Evolutionary conservation across 2,113 vertebrate species (phyloP).

Genomic region (Sander lucioperca): DNA sequence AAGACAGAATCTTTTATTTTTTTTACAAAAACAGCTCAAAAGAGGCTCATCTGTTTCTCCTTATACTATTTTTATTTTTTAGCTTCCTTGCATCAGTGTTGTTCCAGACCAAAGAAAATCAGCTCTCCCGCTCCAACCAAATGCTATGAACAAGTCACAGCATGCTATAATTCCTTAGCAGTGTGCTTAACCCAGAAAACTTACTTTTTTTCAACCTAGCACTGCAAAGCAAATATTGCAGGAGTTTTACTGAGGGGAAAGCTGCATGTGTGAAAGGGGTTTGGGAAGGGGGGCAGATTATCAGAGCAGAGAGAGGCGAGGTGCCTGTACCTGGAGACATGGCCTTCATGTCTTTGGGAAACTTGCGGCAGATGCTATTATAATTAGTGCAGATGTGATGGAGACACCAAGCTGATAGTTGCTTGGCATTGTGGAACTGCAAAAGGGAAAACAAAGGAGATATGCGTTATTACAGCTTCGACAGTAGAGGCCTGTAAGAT

Average conservation of each 20-base stretch:
- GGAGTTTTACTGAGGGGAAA: background rate
- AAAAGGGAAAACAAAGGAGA: constrained; percentile 20
- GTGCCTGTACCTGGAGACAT: constrained; percentile 87
- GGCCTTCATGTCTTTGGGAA: constrained; percentile 92
- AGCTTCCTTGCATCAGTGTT: background rate
- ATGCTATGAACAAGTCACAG: constrained; percentile 29
- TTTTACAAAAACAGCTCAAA: background rate
- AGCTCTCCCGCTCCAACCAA: constrained; percentile 29
- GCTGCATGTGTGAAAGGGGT: background rate
- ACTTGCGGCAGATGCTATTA: constrained; percentile 92
- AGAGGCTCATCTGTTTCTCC: background rate
- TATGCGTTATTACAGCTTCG: constrained; percentile 1
- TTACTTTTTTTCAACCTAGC: background rate
- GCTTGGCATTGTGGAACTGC: constrained; percentile 91
- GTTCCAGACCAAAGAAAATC: background rate
- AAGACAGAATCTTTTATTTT: background rate
- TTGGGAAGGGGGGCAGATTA: background rate
- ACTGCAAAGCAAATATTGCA: background rate
- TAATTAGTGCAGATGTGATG: constrained; percentile 95
- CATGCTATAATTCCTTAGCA: constrained; percentile 1
- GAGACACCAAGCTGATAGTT: constrained; percentile 91
- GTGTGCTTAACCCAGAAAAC: constrained; percentile 5
- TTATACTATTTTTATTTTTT: background rate
- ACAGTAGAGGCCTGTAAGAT: background rate
- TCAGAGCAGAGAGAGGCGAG: background rate